A percentile compares a stretch with the other conserved stretches of the same genome.
phyloP scores from a whole-genome alignment of 1,140 invertebrate genomes.

The Ostrea denselamellosa region DNA sequence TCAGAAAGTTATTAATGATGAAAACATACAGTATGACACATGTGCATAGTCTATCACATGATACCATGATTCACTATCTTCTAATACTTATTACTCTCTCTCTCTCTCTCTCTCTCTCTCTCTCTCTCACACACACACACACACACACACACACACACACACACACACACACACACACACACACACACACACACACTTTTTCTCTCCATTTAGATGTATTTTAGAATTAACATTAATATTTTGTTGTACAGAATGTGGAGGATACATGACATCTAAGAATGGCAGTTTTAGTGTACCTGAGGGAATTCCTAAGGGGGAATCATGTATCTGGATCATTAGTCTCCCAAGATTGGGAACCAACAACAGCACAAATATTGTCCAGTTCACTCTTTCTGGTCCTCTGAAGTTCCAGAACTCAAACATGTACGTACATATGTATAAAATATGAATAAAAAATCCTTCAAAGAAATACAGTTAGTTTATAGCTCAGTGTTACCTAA shows the following conservation, averaged over 20 bases:
- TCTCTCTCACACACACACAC: no score
- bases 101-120: neutral
- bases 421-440: neutral
- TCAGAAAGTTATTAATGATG: neutral
- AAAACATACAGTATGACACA: neutral
- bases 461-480: no score
- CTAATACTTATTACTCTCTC: neutral
- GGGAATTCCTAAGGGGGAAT: neutral
- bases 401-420: neutral
- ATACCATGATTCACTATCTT: neutral
- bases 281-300: neutral
- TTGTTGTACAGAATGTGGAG: slow-evolving; percentile 29
- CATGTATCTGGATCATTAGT: slow-evolving; percentile 42
- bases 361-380: slow-evolving; percentile 37
- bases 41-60: no score
- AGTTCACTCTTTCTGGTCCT: slow-evolving; percentile 9
- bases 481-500: no score
- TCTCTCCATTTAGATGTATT: neutral
- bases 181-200: no score
- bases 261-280: neutral
- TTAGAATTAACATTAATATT: neutral
- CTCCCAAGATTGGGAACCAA: neutral
- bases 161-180: neutral
- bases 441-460: neutral
- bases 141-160: neutral